Base-by-base conservation (phyloP, 2,888 invertebrate species). In the Nyleta sp. region DNA sequence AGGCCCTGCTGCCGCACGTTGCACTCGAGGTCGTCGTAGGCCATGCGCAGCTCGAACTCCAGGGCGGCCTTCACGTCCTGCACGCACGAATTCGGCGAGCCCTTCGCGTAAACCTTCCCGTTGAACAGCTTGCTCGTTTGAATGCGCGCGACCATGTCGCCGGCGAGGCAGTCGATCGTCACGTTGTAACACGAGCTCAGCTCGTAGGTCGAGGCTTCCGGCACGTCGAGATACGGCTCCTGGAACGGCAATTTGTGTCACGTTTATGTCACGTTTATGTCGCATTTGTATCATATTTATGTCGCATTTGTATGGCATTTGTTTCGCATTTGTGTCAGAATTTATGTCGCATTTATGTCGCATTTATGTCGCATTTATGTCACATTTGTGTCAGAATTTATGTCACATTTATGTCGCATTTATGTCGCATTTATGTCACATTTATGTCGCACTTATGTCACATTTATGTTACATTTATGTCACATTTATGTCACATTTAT, bases 101-200 rank as follows among this genome's bases (percentile, higher is more conserved):
- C 97, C 91, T 98, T 98, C 77, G 97, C 97, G 91, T 98, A 98
- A 82, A 98, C 96, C 92, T 98, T 98, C 82, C 98, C 98, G 90
- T 96, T 96, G 92, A 98, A 98, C 73, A 98, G 92, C 91, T 96
- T 97, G 82, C 96, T 97, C 67, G 98, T 98, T 91, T 96, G 96
- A 87, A 98, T 97, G 83, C 95, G 94, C 35, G 97, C 97, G 73
- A 97, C 94, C 98, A 98, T 98, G 90, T 98, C 97, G 62, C 97
- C 96, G 24, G 96, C 94, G 67, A 97, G 94, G 89, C 98, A 98
- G 91, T 97, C 97, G 88, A 98, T 97, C 84, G 96, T 96, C 52
- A 98, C 97, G 91, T 98, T 98, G 93, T 98, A 98, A 91, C 98
- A 98, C 20, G 97, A 97, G 84, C 96, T 96, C 82, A 98, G 92